Percentiles rank a stretch among this genome's conserved stretches.
Evolutionary conservation across 2,113 vertebrate species (phyloP).

Genomic region (Pholis gunnellus): DNA sequence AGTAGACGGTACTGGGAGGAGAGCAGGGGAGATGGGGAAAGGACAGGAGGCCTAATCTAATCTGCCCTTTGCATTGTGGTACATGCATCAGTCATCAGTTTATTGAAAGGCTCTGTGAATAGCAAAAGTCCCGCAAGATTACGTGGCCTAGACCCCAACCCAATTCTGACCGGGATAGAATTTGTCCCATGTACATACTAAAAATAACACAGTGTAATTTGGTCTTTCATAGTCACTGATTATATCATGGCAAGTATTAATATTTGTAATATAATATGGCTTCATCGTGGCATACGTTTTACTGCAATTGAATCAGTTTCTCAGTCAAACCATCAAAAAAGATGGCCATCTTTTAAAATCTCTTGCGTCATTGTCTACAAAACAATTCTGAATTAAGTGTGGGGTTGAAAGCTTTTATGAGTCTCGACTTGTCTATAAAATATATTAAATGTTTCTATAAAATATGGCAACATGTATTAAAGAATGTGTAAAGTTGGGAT

Average conservation of each 20-base stretch:
- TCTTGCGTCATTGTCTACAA: neutral
- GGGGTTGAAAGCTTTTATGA: neutral
- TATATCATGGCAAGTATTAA: neutral
- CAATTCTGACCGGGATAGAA: neutral
- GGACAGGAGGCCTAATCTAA: slow-evolving; percentile 71
- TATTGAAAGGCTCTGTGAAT: slow-evolving; percentile 37
- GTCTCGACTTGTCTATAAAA: neutral
- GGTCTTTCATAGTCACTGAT: neutral
- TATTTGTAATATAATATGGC: slow-evolving; percentile 5
- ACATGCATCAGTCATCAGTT: slow-evolving; percentile 67
- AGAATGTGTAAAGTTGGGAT: neutral
- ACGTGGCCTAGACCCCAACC: neutral
- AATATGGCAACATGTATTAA: neutral
- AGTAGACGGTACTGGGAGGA: slow-evolving; percentile 58
- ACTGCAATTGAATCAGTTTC: neutral
- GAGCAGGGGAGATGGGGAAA: slow-evolving; percentile 48
- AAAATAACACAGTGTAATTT: neutral
- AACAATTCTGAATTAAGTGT: neutral
- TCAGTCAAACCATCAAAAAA: neutral
- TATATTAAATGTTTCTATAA: neutral
- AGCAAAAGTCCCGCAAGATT: slow-evolving; percentile 3
- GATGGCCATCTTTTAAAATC: neutral
- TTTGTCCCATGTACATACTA: neutral
- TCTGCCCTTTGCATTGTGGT: slow-evolving; percentile 68
- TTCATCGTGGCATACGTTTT: neutral